These are phyloP conservation scores for Corynorhinus townsendii DNA, from an alignment of 2,113 vertebrate genomes.

Conservation along the genomic window DNA sequence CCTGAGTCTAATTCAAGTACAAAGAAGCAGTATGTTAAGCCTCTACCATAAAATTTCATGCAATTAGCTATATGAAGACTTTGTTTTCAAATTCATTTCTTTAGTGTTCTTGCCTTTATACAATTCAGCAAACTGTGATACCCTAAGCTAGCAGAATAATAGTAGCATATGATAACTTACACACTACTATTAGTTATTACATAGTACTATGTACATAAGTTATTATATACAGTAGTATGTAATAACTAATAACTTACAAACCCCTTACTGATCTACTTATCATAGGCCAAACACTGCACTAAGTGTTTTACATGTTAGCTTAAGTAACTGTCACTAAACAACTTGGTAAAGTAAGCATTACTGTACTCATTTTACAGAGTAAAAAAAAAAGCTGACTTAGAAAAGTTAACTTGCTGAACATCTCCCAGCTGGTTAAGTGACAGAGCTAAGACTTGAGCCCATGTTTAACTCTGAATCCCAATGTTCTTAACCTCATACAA, in stretches of 20 bases:
- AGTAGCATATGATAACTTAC: background rate
- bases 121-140: background rate
- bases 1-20: background rate
- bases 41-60: background rate
- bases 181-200: background rate
- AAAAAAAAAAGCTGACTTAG: background rate
- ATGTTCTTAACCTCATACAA: background rate
- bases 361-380: background rate
- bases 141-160: background rate
- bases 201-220: background rate
- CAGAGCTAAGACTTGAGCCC: background rate
- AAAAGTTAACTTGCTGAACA: slow-evolving; percentile 22
- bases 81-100: slow-evolving; percentile 21
- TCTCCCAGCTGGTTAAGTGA: background rate
- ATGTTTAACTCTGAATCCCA: background rate
- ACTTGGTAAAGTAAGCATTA: slow-evolving; percentile 1
- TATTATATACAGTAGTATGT: background rate
- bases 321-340: background rate
- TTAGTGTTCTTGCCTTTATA: background rate
- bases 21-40: background rate
- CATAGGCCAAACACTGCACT: background rate
- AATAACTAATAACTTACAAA: background rate
- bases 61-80: background rate
- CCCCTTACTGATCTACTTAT: background rate
- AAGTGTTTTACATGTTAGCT: background rate